phyloP scores from a whole-genome alignment of 1,140 invertebrate genomes.

The Agrypnia vestita region DNA sequence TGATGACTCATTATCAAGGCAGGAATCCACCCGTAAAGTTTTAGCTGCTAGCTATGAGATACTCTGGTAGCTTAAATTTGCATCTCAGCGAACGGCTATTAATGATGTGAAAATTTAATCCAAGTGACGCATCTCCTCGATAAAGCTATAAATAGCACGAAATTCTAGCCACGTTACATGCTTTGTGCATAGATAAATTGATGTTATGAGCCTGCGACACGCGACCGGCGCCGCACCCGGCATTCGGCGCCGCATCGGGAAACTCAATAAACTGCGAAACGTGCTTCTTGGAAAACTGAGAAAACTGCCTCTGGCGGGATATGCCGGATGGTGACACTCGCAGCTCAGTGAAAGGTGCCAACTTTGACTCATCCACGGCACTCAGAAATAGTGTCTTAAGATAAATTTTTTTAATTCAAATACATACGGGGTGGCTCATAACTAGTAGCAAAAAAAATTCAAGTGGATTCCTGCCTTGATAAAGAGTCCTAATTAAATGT shows the following conservation, averaged over 20 bases:
- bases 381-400: no score
- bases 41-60: no score
- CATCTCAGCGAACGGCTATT: no score
- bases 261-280: slow-evolving; percentile 31
- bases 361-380: not conserved
- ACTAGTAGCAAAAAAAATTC: no score
- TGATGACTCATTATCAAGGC: no score
- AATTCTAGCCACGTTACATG: not conserved
- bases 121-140: not conserved
- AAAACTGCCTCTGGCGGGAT: not conserved
- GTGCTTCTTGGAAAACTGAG: slow-evolving; percentile 6
- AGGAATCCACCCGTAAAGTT: no score
- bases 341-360: not conserved
- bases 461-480: no score
- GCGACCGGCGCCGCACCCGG: not conserved
- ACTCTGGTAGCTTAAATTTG: no score
- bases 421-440: no score
- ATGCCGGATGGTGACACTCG: not conserved
- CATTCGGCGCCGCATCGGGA: not conserved
- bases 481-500: no score
- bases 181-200: not conserved
- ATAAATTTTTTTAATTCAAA: no score
- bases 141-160: not conserved
- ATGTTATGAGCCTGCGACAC: no score
- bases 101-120: not conserved